Base-by-base conservation (phyloP, 2,113 vertebrate genomes). In the Rallus limicola region DNA sequence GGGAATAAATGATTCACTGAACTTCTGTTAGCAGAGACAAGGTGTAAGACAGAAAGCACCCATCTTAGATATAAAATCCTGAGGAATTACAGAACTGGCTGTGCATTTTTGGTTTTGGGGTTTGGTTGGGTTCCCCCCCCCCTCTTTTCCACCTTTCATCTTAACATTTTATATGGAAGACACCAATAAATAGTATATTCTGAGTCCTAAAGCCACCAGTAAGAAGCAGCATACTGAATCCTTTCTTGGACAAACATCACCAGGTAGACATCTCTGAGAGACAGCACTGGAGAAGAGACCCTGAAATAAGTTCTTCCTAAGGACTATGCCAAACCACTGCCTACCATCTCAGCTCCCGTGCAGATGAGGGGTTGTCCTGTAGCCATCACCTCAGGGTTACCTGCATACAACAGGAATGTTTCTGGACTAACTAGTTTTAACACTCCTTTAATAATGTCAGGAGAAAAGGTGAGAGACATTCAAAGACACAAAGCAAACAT, bases 1-100 rank as follows among this genome's bases (percentile, higher is more conserved):
- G 68, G 48, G 58, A 86, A 94, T 89, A 90, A 95, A 78, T 93
- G 85, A 92, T 93, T 90, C 80, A 78, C 79, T 25, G 48, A 95
- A 86, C 71, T 94, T 90, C 92, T 90, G 82, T 40, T 78, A 75
- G 55, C 23, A 52, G 56, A 94, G 82, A 87, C 72, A 90, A 90
- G 76, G 82, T 92, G 56, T 42, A 94, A 96, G 72, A 94, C 86
- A 95, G 84, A 92, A 88, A 95, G 78, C 31, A 89, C 33, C 5
- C 62, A 48, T 58, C 85, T 95, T 90, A 89, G 95, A 91, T 79
- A 91, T 59, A 92, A 94, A 85, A 86, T 40, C 34, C 52, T 60
- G 72, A 80, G 8, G 82, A 93, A 78, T 77, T 88, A 70, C n/a
- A 85, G 84, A 94, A 94, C 50, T 82, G 63, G n/a, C 50, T 60